phyloP scores from a whole-genome alignment of 2,113 vertebrate species.

The Tonatia bakeri region DNA sequence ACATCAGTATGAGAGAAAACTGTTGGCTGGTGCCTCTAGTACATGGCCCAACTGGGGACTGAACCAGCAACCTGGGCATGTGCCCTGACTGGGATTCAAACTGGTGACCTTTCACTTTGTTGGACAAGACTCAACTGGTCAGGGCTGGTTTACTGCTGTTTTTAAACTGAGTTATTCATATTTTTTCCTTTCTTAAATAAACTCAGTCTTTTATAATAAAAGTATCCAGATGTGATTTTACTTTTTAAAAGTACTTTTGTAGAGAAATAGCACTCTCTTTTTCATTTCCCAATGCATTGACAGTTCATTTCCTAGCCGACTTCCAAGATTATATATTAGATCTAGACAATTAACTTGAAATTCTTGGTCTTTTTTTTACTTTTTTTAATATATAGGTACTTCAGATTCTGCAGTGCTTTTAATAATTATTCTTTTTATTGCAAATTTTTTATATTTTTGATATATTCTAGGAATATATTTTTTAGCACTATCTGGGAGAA shows the following conservation, averaged over 20 bases:
- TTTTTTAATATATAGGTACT: background rate
- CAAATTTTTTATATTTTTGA: background rate
- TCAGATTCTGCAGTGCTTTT: background rate
- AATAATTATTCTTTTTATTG: background rate
- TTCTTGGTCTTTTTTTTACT: constrained; percentile 1
- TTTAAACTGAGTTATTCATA: constrained; percentile 7
- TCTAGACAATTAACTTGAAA: background rate
- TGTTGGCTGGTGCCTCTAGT: too few species aligned
- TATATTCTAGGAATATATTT: constrained; percentile 10
- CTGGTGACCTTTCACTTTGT: too few species aligned
- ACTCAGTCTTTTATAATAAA: background rate
- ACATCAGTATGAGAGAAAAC: too few species aligned
- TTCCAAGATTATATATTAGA: background rate
- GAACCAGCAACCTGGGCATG: too few species aligned
- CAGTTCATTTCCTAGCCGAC: background rate
- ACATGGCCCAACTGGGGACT: too few species aligned
- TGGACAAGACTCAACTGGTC: too few species aligned
- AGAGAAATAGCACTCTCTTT: background rate
- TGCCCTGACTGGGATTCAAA: too few species aligned
- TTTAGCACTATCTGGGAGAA: background rate
- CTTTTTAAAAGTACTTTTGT: background rate
- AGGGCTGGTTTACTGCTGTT: background rate
- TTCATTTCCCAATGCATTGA: background rate
- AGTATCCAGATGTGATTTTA: background rate
- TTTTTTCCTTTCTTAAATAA: constrained; percentile 19